A percentile compares a stretch with the other conserved stretches of the same genome.
phyloP scores from a whole-genome alignment of 2,888 invertebrate genomes.

The Limnephilus rhombicus region DNA sequence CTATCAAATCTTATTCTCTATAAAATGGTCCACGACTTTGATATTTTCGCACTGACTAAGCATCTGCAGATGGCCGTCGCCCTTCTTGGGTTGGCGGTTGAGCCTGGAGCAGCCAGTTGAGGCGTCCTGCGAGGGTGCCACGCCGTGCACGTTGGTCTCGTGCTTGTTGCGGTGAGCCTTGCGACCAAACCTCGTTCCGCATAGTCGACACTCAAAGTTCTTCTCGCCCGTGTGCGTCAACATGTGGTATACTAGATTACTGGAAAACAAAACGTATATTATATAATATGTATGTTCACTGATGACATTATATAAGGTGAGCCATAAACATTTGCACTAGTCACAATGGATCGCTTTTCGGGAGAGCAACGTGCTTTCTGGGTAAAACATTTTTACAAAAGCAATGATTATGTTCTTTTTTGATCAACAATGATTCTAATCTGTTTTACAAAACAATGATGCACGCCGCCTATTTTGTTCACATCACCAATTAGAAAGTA shows the following conservation, averaged over 20 bases:
- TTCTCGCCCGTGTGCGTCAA: conserved; percentile 64
- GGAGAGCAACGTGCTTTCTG: too few species aligned
- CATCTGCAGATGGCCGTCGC: background rate
- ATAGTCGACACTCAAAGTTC: conserved; percentile 59
- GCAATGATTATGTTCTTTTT: too few species aligned
- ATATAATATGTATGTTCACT: too few species aligned
- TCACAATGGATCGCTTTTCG: too few species aligned
- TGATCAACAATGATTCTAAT: too few species aligned
- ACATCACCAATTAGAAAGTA: too few species aligned
- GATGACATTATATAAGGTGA: too few species aligned
- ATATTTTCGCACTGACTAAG: background rate
- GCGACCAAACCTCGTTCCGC: conserved; percentile 59
- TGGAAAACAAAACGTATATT: conserved; percentile 32
- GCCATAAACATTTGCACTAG: too few species aligned
- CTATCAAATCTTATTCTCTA: background rate
- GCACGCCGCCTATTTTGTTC: too few species aligned
- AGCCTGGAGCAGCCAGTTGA: background rate
- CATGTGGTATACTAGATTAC: conserved; percentile 60
- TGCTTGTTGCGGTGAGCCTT: conserved; percentile 63
- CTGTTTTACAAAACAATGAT: too few species aligned
- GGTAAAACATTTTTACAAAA: too few species aligned
- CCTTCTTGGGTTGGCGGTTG: background rate
- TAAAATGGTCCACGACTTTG: background rate
- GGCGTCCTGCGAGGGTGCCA: background rate
- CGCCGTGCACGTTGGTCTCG: conserved; percentile 60